phyloP scores from a whole-genome alignment of 2,888 invertebrate genomes.

The Cordylochernes scorpioides region DNA sequence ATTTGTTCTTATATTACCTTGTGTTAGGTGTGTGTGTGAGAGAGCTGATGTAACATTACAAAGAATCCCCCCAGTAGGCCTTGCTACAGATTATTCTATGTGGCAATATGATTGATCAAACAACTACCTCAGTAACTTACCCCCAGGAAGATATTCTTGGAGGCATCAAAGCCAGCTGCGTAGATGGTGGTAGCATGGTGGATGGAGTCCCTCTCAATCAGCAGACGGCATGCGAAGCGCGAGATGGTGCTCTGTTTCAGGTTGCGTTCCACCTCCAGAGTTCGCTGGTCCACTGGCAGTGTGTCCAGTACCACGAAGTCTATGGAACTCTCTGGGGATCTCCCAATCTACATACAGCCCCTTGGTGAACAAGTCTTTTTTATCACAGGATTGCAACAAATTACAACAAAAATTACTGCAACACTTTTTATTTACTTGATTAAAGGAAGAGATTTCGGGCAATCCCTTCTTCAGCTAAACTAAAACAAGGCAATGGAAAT shows the following conservation, averaged over 20 bases:
- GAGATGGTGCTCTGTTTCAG: slow-evolving; percentile 88
- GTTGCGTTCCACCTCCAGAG: slow-evolving; percentile 31
- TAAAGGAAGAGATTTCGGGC: too few relatives aligned
- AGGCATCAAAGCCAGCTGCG: slow-evolving; percentile 94
- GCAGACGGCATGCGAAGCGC: slow-evolving; percentile 88
- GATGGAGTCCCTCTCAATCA: slow-evolving; percentile 62
- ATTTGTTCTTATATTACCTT: too few relatives aligned
- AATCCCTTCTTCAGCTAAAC: too few relatives aligned
- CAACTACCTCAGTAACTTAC: slow-evolving; percentile 41
- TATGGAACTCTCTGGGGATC: slow-evolving; percentile 89
- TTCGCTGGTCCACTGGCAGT: slow-evolving; percentile 37
- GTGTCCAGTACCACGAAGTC: slow-evolving; percentile 99
- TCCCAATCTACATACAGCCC: slow-evolving; percentile 46
- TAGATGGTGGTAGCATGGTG: slow-evolving; percentile 72
- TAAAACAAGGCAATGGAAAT: too few relatives aligned
- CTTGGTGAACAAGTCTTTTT: too few relatives aligned
- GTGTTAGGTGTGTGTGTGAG: too few relatives aligned
- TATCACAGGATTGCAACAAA: background rate
- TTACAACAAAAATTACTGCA: too few relatives aligned
- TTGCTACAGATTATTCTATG: too few relatives aligned
- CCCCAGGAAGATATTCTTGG: slow-evolving; percentile 90
- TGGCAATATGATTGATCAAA: too few relatives aligned
- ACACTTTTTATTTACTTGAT: too few relatives aligned
- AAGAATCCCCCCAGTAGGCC: too few relatives aligned
- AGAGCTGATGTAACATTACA: too few relatives aligned